phyloP scores from a whole-genome alignment of 2,797 vertebrate species.

The Malurus splendens region DNA sequence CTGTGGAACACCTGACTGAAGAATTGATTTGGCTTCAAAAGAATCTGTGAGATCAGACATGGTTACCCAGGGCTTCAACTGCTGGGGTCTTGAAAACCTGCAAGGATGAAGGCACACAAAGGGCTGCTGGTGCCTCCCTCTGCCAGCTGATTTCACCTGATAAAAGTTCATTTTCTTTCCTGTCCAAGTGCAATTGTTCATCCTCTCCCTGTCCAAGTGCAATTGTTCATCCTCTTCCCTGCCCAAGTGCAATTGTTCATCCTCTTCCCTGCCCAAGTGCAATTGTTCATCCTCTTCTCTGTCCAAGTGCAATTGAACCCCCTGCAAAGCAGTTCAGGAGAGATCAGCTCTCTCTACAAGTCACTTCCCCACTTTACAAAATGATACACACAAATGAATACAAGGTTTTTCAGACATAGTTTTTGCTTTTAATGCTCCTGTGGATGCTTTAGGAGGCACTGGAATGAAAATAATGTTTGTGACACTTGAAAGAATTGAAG shows the following conservation, averaged over 20 bases:
- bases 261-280: background rate
- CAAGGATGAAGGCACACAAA: background rate
- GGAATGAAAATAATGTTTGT: background rate
- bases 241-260: rapidly evolving
- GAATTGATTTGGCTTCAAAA: background rate
- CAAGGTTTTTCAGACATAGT: background rate
- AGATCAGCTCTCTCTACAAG: background rate
- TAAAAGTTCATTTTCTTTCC: background rate
- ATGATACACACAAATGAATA: background rate
- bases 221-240: background rate
- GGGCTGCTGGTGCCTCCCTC: background rate
- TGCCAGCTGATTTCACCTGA: background rate
- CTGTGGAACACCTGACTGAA: background rate
- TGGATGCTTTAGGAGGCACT: background rate
- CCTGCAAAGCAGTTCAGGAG: background rate
- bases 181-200: background rate
- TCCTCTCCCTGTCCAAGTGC: background rate
- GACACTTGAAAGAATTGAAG: background rate
- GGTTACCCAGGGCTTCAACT: background rate
- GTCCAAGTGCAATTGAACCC: rapidly evolving
- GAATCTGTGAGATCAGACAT: background rate
- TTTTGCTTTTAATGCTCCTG: background rate
- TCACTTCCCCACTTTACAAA: background rate
- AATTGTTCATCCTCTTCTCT: background rate
- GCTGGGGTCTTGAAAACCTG: background rate